phyloP scores from a whole-genome alignment of 2,113 vertebrate species.

The Syngnathus typhle region DNA sequence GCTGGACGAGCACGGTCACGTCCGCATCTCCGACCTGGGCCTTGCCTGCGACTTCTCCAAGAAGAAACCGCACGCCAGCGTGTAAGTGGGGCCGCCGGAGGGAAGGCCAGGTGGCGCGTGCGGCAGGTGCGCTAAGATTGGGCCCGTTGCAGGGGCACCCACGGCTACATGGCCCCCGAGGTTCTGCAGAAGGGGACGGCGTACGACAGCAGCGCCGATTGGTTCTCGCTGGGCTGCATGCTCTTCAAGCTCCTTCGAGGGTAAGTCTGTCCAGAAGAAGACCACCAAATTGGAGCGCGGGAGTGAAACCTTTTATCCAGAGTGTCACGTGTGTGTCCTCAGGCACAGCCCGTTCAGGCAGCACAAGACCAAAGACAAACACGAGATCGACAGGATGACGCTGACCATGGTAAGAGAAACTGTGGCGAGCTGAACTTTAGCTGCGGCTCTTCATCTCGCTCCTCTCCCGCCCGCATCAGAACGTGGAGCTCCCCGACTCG shows the following conservation, averaged over 20 bases:
- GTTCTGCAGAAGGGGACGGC: conserved; percentile 96
- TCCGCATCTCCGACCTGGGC: conserved; percentile 94
- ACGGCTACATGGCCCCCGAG: conserved; percentile 98
- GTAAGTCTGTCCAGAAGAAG: conserved; percentile 62
- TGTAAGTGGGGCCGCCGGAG: conserved; percentile 72
- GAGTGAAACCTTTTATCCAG: too few relatives aligned
- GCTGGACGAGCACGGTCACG: conserved; percentile 90
- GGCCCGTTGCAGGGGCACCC: conserved; percentile 78
- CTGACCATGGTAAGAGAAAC: conserved; percentile 87
- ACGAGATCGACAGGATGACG: conserved; percentile 97
- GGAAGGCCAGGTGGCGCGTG: too few relatives aligned
- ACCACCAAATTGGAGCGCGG: too few relatives aligned
- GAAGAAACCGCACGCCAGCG: conserved; percentile 96
- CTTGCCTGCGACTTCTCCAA: conserved; percentile 97
- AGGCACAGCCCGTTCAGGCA: conserved; percentile 98
- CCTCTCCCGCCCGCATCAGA: conserved; percentile 60
- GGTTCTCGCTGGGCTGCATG: conserved; percentile 99
- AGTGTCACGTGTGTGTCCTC: too few relatives aligned
- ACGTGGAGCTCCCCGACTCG: conserved; percentile 89
- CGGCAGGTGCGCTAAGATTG: too few relatives aligned
- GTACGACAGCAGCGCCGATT: conserved; percentile 97
- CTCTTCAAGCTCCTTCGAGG: conserved; percentile 96
- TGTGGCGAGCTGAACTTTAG: too few relatives aligned
- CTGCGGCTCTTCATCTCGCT: background rate
- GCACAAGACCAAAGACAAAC: conserved; percentile 99